Evolutionary conservation across 1,140 invertebrate genomes (phyloP), one percentile per base, ranked within the genome.

Genomic region (Leptinotarsa texana): DNA sequence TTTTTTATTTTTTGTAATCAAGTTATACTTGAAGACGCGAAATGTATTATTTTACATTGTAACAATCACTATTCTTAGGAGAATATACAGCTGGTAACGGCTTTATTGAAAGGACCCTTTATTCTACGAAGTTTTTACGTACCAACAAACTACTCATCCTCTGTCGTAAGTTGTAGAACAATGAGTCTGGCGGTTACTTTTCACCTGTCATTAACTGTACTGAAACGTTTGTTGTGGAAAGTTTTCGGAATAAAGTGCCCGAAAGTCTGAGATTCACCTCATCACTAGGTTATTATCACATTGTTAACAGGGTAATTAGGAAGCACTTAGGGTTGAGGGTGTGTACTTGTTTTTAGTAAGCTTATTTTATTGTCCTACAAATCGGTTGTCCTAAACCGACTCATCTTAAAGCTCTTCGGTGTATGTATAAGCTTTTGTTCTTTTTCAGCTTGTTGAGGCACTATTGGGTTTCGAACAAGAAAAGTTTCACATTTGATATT

Each of bases 1-100:
- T 17, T 57, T 57, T 57, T 57, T 57, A 57, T 57, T 57, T 57
- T 57, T 57, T 57, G n/a, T 57, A 57, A 57, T 57, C 51, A n/a
- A n/a, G 51, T 57, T 18, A 18, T 57, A 57, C 51, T 57, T 57
- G 51, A n/a, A 18, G 17, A 57, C 51, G n/a, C 15, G 51, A 15
- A 57, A 57, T 57, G 51, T 57, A 57, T 57, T 57, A 15, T 57
- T 57, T 57, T 57, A 57, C 51, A 57, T 57, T 57, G n/a, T 57
- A 57, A 57, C 51, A 57, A 57, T 57, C 51, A 57, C 51, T 57
- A 57, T 57, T 57, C 15, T 57, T 57, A 57, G 51, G 51, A 57
- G 51, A 57, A 17, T 57, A 57, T 18, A 15, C 51, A 57, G 51
- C 13, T 15, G 51, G 51, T 57, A 17, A 17, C 17, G 17, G 51